Conservation (phyloP, 2,797 vertebrate species). For the Falco berigora region DNA sequence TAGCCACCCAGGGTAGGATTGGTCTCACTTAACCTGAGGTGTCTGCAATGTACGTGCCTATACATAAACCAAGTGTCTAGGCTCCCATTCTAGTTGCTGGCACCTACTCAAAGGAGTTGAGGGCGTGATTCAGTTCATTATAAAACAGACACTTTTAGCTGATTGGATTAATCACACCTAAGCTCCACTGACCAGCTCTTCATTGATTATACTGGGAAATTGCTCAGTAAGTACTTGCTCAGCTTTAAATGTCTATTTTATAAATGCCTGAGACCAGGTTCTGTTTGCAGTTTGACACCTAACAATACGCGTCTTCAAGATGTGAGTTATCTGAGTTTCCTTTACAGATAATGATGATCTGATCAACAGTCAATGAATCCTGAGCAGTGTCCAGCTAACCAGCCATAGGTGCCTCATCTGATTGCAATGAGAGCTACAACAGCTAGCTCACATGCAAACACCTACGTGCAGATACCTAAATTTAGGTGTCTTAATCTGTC, state of each 20-base stretch:
- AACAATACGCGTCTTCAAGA: neutral
- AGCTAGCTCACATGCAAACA: neutral
- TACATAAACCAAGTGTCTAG: neutral
- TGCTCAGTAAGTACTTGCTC: neutral
- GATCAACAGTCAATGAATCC: neutral
- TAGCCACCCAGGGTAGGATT: neutral
- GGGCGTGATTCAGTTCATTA: neutral
- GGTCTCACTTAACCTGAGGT: neutral
- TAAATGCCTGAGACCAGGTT: neutral
- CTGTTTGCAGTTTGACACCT: neutral
- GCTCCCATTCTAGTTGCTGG: neutral
- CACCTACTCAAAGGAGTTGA: neutral
- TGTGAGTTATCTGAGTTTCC: neutral
- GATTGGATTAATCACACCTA: neutral
- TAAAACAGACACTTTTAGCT: neutral
- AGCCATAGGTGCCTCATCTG: neutral
- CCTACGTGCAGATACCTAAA: slow-evolving; percentile 45
- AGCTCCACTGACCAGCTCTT: neutral
- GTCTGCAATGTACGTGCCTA: neutral
- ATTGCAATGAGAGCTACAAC: fast-evolving
- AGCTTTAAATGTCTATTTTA: neutral
- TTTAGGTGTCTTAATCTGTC: slow-evolving; percentile 34
- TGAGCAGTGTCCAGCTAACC: neutral
- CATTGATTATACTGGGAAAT: neutral
- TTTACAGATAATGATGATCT: neutral